Percentiles rank a stretch among this genome's conserved stretches.
Evolutionary conservation across 35 echinoderm and acorn worm genomes (phyloP).

Genomic region (Hemicentrotus pulcherrimus): DNA sequence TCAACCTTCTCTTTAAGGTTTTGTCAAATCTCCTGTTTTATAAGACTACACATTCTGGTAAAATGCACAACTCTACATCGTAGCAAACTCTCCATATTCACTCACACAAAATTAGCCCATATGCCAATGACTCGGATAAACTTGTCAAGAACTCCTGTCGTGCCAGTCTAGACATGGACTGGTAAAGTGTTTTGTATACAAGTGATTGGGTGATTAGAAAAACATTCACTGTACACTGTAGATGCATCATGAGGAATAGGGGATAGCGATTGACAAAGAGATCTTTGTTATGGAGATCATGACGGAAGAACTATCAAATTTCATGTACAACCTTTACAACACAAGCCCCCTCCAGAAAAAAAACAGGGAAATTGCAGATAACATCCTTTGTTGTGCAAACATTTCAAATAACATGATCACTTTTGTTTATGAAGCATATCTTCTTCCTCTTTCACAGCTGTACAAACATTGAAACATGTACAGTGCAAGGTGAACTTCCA

Average conservation of each 20-base stretch:
- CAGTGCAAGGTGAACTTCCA: not conserved
- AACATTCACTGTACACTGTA: not conserved
- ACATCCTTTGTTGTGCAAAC: not conserved
- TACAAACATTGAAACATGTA: not conserved
- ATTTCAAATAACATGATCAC: not conserved
- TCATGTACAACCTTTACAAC: not conserved
- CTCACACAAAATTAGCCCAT: too few species aligned
- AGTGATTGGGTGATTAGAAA: not conserved
- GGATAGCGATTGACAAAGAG: not conserved
- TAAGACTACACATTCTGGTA: too few species aligned
- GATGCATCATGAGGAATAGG: not conserved
- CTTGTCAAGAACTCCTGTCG: not conserved
- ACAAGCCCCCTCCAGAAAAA: not conserved
- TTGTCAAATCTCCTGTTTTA: too few species aligned
- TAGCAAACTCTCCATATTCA: too few species aligned
- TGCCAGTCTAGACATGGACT: not conserved
- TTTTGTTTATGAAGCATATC: too few species aligned
- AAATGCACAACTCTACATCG: not conserved
- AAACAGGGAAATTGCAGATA: not conserved
- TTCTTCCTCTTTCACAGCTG: too few species aligned
- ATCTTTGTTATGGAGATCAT: not conserved
- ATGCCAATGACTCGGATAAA: not conserved
- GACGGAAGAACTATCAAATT: not conserved
- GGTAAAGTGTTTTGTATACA: not conserved
- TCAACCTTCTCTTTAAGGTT: too few species aligned